A percentile compares a stretch with the other conserved stretches of the same genome.
Evolutionary conservation across 1,140 invertebrate genomes (phyloP).

Genomic region (Homarus americanus): DNA sequence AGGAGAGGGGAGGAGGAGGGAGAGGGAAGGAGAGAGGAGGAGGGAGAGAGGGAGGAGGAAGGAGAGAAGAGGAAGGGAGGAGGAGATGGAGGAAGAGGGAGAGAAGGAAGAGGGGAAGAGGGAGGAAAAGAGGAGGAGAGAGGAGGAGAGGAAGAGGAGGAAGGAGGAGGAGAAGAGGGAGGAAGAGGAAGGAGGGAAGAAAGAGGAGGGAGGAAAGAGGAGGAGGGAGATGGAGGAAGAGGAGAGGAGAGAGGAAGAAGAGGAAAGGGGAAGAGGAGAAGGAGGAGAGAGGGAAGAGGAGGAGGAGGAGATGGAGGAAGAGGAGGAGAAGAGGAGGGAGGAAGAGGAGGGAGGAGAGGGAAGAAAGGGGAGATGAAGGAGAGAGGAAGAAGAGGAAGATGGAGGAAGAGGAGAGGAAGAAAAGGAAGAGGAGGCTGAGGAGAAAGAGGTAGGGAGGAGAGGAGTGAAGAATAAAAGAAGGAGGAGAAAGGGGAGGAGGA

Average conservation of each 20-base stretch:
- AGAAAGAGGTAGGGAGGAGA: neutral
- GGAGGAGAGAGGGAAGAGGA: too few relatives aligned
- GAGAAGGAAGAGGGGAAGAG: neutral
- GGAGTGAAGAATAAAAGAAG: neutral
- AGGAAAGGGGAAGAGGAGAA: too few relatives aligned
- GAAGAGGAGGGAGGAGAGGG: too few relatives aligned
- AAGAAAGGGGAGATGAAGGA: neutral
- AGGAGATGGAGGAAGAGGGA: too few relatives aligned
- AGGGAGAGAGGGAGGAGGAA: neutral
- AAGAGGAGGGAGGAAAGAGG: too few relatives aligned
- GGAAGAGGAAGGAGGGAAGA: too few relatives aligned
- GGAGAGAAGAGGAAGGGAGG: neutral
- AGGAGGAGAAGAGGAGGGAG: too few relatives aligned
- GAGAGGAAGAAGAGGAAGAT: neutral
- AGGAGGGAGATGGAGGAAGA: too few relatives aligned
- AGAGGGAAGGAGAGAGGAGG: neutral
- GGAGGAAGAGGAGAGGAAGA: neutral
- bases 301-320: neutral
- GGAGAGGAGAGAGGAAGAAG: neutral
- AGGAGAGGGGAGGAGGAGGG: neutral
- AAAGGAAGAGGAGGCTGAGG: neutral
- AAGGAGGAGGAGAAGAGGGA: too few relatives aligned
- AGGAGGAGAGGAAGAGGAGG: neutral
- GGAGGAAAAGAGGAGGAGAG: neutral
- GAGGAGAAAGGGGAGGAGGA: neutral